Evolutionary conservation across 1,140 invertebrate species (phyloP), one percentile per base, ranked within the genome.

Genomic region (Drosophila orena): DNA sequence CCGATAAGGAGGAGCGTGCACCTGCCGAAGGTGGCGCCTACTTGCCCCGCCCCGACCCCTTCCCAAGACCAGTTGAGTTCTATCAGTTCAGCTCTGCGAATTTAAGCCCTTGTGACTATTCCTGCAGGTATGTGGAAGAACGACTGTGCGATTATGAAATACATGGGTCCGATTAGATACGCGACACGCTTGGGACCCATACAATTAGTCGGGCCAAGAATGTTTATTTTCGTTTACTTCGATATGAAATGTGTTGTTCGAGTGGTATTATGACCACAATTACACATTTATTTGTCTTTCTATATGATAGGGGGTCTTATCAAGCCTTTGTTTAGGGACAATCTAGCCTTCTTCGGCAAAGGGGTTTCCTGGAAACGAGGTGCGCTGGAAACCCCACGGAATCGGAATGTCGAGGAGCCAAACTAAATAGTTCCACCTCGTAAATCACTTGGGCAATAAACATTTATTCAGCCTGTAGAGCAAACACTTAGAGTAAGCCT

Each of bases 251-350:
- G 65, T 58, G 37, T 59, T 58, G 37, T 59, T 61, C 15, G n/a
- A 52, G 12, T 37, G 42, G 50, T 57, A 65, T 79, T 86, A 88
- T 79, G 53, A 72, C 70, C 27, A 44, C 79, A 79, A 89, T 88
- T 79, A 88, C 79, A 83, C 44, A 81, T 44, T 66, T 78, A 77
- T 83, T 79, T 79, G 47, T 73, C 56, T 79, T 77, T 88, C 84
- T 74, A 77, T 66, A 60, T 35, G 54, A 70, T 52, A 43, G 46
- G 42, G 8, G 12, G 7, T 38, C 81, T 83, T 86, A 85, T 72
- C 59, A 14, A 34, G 42, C 58, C 56, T 68, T 69, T 54, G 43
- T 65, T 65, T 77, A 61, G 56, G 38, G 44, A 47, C 37, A 77
- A 68, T 58, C 50, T 60, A 17, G 43, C 8, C 43, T 34, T 38